Conservation (phyloP, 2,888 invertebrate genomes). For the Phengaris alcon region DNA sequence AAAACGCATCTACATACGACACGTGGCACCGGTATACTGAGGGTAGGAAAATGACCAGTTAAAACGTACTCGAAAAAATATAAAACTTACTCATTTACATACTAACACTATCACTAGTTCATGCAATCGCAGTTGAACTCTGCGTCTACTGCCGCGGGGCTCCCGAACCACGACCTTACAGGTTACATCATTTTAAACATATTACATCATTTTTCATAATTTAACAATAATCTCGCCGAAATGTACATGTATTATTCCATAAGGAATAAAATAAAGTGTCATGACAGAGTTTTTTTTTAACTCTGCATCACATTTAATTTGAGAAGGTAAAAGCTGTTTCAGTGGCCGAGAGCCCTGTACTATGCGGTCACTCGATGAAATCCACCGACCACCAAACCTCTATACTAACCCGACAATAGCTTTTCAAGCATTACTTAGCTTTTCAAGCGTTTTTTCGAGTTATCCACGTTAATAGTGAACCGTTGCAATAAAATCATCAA, state of each 20-base stretch:
- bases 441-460: not conserved
- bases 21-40: constrained; percentile 27
- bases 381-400: constrained; percentile 12
- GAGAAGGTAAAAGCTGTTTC: not conserved
- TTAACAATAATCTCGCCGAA: not conserved
- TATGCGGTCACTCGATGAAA: not conserved
- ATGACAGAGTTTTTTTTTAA: not conserved
- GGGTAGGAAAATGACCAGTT: constrained; percentile 34
- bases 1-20: constrained; percentile 25
- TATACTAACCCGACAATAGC: constrained; percentile 20
- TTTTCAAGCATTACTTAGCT: constrained; percentile 15
- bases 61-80: constrained; percentile 41
- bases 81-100: constrained; percentile 38
- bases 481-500: constrained; percentile 17
- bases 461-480: not conserved
- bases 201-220: not conserved
- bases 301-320: not conserved
- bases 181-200: not conserved
- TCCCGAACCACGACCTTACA: not conserved
- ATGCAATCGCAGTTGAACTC: constrained; percentile 50
- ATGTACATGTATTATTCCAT: not conserved
- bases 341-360: not conserved
- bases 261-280: not conserved
- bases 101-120: constrained; percentile 51
- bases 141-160: constrained; percentile 6